Conservation (phyloP, 2,888 invertebrate genomes). For the Oscheius myriophilus region DNA sequence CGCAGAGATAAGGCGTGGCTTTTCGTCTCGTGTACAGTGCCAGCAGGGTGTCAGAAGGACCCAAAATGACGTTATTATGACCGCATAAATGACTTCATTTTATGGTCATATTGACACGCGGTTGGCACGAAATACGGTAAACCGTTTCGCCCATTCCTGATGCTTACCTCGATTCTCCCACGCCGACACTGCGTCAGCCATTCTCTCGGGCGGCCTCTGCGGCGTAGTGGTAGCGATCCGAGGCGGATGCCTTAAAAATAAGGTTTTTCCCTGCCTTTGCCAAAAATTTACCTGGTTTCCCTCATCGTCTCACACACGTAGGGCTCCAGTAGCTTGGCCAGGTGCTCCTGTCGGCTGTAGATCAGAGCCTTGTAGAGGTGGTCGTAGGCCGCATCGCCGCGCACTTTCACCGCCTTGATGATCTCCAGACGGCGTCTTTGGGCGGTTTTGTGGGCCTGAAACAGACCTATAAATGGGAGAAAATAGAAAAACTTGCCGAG, state of each 20-base stretch:
- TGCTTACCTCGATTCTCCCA: not conserved
- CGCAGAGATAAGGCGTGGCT: too few relatives aligned
- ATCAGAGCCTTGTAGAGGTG: slow-evolving; percentile 44
- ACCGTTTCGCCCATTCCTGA: too few relatives aligned
- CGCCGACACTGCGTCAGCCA: not conserved
- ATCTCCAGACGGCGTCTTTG: slow-evolving; percentile 22
- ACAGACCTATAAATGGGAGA: not conserved
- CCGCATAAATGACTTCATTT: too few relatives aligned
- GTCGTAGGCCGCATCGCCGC: slow-evolving; percentile 50
- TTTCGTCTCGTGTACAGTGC: too few relatives aligned
- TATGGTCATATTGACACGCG: too few relatives aligned
- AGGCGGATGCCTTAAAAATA: too few relatives aligned
- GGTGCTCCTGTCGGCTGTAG: slow-evolving; percentile 40
- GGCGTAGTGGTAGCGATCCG: too few relatives aligned
- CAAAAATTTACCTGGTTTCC: slow-evolving; percentile 16
- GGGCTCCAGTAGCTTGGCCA: slow-evolving; percentile 40
- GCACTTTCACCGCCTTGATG: slow-evolving; percentile 37
- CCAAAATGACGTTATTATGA: too few relatives aligned
- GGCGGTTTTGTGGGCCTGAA: not conserved
- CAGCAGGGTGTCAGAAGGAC: too few relatives aligned
- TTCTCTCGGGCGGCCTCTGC: not conserved
- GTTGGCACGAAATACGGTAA: too few relatives aligned
- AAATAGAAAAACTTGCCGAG: slow-evolving; percentile 29
- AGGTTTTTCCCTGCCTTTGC: too few relatives aligned
- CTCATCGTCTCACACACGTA: slow-evolving; percentile 14